Evolutionary conservation across 2,113 vertebrate genomes (phyloP), one percentile per base, ranked within the genome.

Genomic region (Talpa occidentalis): DNA sequence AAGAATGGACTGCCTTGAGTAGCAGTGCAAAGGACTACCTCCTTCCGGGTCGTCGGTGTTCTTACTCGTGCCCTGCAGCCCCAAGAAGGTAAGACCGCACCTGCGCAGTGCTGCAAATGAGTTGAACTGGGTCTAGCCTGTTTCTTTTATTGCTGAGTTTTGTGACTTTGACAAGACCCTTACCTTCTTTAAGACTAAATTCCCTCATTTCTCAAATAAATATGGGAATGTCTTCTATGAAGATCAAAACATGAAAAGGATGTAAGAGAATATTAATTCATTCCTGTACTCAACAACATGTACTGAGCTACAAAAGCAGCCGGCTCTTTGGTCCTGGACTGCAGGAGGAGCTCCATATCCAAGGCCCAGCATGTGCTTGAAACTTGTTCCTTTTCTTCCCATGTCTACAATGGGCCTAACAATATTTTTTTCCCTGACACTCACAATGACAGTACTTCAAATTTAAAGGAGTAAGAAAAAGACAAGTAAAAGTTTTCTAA

Each of bases 231-330:
- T 67, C 59, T 86, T 9, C 52, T 91, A 28, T 79, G 49, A 93
- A 76, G 72, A 88, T 90, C 60, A 91, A 87, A 94, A 92, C 77
- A 91, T 70, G 24, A 44, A 94, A 70, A 81, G 56, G 28, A 76
- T 84, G 40, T 66, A 35, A 74, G 94, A 76, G 64, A 37, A 49
- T 86, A 74, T 79, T 76, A 62, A 94, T 91, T 93, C 32, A 78
- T 76, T 78, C 59, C 30, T 54, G 28, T 56, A 62, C 69, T 89
- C 35, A n/a, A 86, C 35, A 95, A 92, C 16, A 66, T 11, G 7
- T 19, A 72, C 2, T 60, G 52, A 62, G n/a, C 14, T 91, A 21
- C 49, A 47, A 93, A 26, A 69, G 56, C 28, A 93, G 15, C 32
- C 76, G 21, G 24, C 69, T 78, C 66, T 59, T 30, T 49, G 32